phyloP scores from a whole-genome alignment of 2,113 vertebrate genomes.

The Rhipidura dahli region DNA sequence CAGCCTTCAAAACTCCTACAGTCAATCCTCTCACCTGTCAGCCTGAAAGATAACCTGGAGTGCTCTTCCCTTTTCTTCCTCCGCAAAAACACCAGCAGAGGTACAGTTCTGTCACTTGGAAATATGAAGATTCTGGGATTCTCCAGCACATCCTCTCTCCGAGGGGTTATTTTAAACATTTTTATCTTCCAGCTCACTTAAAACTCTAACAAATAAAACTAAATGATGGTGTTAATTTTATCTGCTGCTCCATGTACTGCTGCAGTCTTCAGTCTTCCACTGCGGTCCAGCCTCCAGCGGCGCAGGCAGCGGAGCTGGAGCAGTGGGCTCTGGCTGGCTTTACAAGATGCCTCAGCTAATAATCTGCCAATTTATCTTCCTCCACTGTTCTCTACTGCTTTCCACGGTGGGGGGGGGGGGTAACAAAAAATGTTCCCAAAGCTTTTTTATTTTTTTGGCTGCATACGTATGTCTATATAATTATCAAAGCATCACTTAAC shows the following conservation, averaged over 20 bases:
- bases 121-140: neutral
- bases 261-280: constrained; percentile 46
- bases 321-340: neutral
- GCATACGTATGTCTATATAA: constrained; percentile 24
- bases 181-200: constrained; percentile 36
- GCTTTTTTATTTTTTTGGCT: neutral
- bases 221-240: constrained; percentile 64
- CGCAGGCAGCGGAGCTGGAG: neutral
- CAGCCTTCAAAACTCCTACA: constrained; percentile 38
- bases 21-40: constrained; percentile 34
- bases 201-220: constrained; percentile 56
- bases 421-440: constrained; percentile 4
- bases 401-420: neutral
- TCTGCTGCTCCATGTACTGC: neutral
- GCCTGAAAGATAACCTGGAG: neutral
- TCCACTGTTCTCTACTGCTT: neutral
- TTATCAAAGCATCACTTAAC: constrained; percentile 59
- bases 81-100: neutral
- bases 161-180: constrained; percentile 36
- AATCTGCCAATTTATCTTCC: constrained; percentile 2
- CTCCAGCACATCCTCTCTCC: neutral
- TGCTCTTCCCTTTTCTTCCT: neutral
- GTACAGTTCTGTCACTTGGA: neutral
- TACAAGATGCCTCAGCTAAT: neutral
- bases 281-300: neutral